These are phyloP conservation scores for Melipona bicolor DNA, from an alignment of 2,888 invertebrate genomes.

Conservation along the genomic window DNA sequence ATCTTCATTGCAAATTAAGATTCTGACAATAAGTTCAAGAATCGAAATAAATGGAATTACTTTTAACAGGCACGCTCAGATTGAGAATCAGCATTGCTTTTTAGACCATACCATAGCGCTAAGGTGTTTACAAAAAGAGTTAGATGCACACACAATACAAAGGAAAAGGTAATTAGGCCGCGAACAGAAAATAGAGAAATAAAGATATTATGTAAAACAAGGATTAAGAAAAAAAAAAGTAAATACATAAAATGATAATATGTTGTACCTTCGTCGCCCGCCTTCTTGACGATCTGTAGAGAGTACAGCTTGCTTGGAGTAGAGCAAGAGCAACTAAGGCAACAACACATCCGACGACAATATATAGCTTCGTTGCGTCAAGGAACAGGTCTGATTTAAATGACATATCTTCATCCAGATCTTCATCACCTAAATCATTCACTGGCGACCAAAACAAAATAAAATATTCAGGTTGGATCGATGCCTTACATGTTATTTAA, in stretches of 20 bases:
- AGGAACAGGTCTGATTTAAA: slow-evolving; percentile 85
- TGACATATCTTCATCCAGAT: slow-evolving; percentile 68
- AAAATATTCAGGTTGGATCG: slow-evolving; percentile 34
- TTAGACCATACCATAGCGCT: slow-evolving; percentile 34
- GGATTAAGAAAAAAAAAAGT: slow-evolving; percentile 1
- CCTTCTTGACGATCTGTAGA: slow-evolving; percentile 88
- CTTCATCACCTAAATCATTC: slow-evolving; percentile 75
- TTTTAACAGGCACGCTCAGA: slow-evolving; percentile 9
- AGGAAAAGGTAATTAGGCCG: slow-evolving; percentile 36
- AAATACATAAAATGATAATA: slow-evolving; percentile 16
- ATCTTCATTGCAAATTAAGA: not conserved
- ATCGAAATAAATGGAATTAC: not conserved
- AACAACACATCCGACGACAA: slow-evolving; percentile 92
- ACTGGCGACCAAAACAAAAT: slow-evolving; percentile 84
- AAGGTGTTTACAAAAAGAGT: slow-evolving; percentile 47
- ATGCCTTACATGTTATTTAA: slow-evolving; percentile 45
- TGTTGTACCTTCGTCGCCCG: slow-evolving; percentile 87
- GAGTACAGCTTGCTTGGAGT: slow-evolving; percentile 93
- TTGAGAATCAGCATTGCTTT: slow-evolving; percentile 34
- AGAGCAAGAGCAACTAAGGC: slow-evolving; percentile 92
- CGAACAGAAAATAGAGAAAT: slow-evolving; percentile 49
- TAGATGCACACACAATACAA: slow-evolving; percentile 59
- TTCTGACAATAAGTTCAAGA: not conserved
- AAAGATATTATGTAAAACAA: slow-evolving; percentile 29
- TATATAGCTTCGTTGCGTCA: slow-evolving; percentile 91